phyloP scores from a whole-genome alignment of 2,888 invertebrate species.

The Busseola fusca region DNA sequence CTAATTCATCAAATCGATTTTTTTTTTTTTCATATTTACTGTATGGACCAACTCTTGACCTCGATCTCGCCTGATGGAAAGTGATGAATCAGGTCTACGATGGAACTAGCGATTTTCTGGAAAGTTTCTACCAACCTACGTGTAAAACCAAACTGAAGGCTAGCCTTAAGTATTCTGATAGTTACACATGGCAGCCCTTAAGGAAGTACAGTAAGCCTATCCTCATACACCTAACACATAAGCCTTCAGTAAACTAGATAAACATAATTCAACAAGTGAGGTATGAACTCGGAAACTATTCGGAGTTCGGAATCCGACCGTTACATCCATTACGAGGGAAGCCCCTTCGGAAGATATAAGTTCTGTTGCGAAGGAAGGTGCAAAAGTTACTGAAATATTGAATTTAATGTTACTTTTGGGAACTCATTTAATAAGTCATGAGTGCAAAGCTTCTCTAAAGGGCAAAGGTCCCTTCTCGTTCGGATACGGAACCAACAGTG shows the following conservation, averaged over 20 bases:
- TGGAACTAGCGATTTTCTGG: neutral
- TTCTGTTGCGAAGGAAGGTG: slow-evolving; percentile 5
- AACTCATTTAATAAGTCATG: neutral
- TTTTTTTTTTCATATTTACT: neutral
- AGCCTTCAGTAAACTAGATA: slow-evolving; percentile 31
- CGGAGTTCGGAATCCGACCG: slow-evolving; percentile 35
- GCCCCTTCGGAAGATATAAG: slow-evolving; percentile 17
- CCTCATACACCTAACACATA: slow-evolving; percentile 31
- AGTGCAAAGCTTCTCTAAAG: neutral
- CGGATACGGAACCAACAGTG: neutral
- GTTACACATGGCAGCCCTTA: neutral
- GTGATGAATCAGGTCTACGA: neutral
- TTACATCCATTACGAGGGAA: slow-evolving; percentile 30
- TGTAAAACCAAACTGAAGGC: neutral
- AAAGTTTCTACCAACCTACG: neutral
- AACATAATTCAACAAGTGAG: slow-evolving; percentile 47
- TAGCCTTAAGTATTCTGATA: neutral
- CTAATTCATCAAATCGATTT: too few species aligned
- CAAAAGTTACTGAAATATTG: slow-evolving; percentile 27
- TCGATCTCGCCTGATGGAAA: neutral
- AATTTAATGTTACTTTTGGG: slow-evolving; percentile 13
- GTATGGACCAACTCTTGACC: neutral
- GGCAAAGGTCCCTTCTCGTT: neutral
- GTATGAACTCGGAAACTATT: slow-evolving; percentile 36
- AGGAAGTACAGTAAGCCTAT: slow-evolving; percentile 15